A percentile compares a stretch with the other conserved stretches of the same genome.
Conservation (phyloP, 1,140 invertebrate genomes). For the Euwallacea fornicatus region DNA sequence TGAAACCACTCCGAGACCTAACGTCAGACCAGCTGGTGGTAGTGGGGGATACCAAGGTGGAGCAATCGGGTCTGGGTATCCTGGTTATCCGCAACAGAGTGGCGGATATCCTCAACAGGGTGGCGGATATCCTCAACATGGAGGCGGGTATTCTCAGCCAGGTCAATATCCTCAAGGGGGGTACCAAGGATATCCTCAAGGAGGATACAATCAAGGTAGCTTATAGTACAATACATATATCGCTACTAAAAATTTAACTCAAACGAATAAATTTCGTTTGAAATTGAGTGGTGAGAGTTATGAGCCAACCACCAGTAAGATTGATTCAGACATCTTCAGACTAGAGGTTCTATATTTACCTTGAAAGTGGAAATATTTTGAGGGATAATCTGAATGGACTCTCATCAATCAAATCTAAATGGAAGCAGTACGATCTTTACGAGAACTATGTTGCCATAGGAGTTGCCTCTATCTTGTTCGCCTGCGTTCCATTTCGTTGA, state of each 20-base stretch:
- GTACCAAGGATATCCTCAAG: constrained; percentile 23
- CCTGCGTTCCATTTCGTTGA: too few relatives aligned
- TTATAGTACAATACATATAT: not conserved
- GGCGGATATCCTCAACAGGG: constrained; percentile 35
- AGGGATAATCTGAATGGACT: too few relatives aligned
- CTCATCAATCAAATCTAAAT: too few relatives aligned
- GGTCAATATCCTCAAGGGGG: constrained; percentile 20
- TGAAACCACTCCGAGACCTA: constrained; percentile 38
- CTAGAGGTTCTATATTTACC: too few relatives aligned
- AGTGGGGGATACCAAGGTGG: constrained; percentile 41
- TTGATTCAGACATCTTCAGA: too few relatives aligned
- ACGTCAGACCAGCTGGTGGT: constrained; percentile 25
- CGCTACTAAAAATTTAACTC: not conserved
- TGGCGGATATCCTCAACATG: constrained; percentile 33
- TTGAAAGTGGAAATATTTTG: too few relatives aligned
- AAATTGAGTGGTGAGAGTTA: not conserved
- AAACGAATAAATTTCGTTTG: not conserved
- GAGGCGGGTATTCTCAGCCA: constrained; percentile 2
- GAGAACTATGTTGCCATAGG: too few relatives aligned
- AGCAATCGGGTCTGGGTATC: constrained; percentile 37
- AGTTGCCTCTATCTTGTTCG: too few relatives aligned
- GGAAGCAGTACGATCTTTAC: too few relatives aligned
- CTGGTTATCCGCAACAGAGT: constrained; percentile 28
- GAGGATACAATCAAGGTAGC: constrained; percentile 24
- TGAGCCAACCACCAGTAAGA: not conserved